Conservation (phyloP, 2,888 invertebrate species). For the Mimachlamys varia region DNA sequence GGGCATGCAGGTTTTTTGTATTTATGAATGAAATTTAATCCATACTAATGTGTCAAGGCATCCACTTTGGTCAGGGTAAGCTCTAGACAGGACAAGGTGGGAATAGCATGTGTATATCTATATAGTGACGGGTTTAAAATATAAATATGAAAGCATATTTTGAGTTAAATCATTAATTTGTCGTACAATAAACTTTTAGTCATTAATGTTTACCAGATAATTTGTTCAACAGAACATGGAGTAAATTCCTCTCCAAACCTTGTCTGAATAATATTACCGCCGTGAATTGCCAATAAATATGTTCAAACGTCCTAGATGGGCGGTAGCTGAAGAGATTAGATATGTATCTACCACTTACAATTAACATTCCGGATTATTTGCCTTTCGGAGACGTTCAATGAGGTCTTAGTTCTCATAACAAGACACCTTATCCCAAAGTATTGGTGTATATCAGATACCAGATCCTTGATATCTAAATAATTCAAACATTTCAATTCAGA, state of each 20-base stretch:
- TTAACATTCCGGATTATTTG: not conserved
- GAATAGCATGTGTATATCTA: too few species aligned
- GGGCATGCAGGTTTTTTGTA: too few species aligned
- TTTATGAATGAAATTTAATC: too few species aligned
- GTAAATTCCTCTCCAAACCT: not conserved
- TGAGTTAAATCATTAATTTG: too few species aligned
- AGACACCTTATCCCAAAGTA: not conserved
- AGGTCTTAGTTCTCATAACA: not conserved
- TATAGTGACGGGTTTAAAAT: too few species aligned
- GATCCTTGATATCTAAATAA: not conserved
- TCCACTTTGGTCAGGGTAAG: too few species aligned
- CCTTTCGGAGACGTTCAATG: not conserved
- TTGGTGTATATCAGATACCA: not conserved
- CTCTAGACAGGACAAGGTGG: too few species aligned
- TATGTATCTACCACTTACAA: not conserved
- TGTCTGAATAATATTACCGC: not conserved
- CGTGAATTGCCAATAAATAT: not conserved
- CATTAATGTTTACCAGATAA: too few species aligned
- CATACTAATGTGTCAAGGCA: too few species aligned
- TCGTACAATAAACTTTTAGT: too few species aligned
- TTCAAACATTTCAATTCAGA: constrained; percentile 31
- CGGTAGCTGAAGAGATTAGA: not conserved
- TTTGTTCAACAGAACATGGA: not conserved
- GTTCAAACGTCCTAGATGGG: not conserved
- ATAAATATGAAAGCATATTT: too few species aligned